Conservation (phyloP, 2,113 vertebrate species). For the Herpailurus yagouaroundi region DNA sequence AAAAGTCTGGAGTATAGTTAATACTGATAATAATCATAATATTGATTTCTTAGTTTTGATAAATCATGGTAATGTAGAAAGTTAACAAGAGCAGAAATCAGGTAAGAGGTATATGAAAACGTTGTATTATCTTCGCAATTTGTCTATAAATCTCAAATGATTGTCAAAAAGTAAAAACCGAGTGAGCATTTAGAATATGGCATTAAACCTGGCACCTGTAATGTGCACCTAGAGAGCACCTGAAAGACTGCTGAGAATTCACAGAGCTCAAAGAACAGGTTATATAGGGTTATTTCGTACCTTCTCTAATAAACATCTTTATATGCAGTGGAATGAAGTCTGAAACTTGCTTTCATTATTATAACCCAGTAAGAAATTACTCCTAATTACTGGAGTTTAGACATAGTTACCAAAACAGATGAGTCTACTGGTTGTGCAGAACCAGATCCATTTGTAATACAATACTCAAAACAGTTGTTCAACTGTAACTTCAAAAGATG, state of each 20-base stretch:
- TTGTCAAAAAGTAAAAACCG: not conserved
- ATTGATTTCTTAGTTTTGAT: slow-evolving; percentile 7
- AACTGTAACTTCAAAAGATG: not conserved
- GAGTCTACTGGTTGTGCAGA: not conserved
- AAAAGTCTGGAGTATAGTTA: not conserved
- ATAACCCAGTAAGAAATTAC: not conserved
- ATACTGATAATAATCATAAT: not conserved
- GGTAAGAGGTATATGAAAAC: not conserved
- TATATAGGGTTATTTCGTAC: not conserved
- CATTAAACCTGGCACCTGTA: not conserved
- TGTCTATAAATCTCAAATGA: slow-evolving; percentile 2
- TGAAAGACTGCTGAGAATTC: not conserved
- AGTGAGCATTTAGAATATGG: not conserved
- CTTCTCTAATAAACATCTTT: not conserved
- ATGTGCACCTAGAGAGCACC: not conserved
- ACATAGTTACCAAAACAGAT: not conserved
- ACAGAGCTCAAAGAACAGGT: not conserved
- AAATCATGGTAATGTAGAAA: not conserved
- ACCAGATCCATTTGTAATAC: not conserved
- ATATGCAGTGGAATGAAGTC: not conserved
- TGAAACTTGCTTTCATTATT: not conserved
- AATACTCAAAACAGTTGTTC: not conserved
- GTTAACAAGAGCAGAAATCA: not conserved
- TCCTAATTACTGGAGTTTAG: not conserved
- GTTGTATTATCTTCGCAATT: not conserved